Evolutionary conservation across 2,888 invertebrate genomes (phyloP).

Genomic region (Pristionchus entomophagus): DNA sequence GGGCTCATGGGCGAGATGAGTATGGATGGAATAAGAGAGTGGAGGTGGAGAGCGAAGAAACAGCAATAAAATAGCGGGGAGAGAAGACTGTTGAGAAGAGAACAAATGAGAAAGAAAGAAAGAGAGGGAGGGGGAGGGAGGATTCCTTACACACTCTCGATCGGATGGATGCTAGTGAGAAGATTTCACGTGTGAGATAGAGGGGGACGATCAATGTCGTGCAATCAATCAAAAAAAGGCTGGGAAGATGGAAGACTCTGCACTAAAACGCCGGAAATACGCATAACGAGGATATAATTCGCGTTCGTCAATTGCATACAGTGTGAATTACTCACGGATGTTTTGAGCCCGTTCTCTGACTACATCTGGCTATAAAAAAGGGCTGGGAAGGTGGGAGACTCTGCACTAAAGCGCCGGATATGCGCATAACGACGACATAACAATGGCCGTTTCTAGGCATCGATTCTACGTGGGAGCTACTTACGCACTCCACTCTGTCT

Average conservation of each 20-base stretch:
- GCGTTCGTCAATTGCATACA: no score
- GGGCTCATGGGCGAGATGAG: conserved; percentile 5
- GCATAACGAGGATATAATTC: not conserved
- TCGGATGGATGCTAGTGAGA: no score
- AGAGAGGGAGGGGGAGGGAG: conserved; percentile 1
- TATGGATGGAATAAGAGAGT: conserved; percentile 30
- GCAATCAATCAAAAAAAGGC: conserved; percentile 28
- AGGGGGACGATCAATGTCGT: not conserved
- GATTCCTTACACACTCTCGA: conserved; percentile 40
- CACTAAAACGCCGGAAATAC: not conserved
- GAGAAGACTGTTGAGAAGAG: conserved; percentile 38
- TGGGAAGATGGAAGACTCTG: not conserved
- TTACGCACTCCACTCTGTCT: not conserved
- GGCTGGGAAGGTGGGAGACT: not conserved
- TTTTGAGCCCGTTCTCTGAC: no score
- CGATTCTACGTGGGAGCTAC: not conserved
- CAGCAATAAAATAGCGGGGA: not conserved
- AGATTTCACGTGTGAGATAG: conserved; percentile 30
- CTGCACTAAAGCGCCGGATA: not conserved
- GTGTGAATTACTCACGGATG: no score
- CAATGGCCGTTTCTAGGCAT: not conserved
- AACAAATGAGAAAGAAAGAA: conserved; percentile 21
- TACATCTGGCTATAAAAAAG: no score
- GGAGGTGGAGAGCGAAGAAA: not conserved
- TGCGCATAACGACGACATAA: not conserved